These are phyloP conservation scores for Magallana angulata DNA, from an alignment of 1,140 invertebrate species.

Conservation along the genomic window DNA sequence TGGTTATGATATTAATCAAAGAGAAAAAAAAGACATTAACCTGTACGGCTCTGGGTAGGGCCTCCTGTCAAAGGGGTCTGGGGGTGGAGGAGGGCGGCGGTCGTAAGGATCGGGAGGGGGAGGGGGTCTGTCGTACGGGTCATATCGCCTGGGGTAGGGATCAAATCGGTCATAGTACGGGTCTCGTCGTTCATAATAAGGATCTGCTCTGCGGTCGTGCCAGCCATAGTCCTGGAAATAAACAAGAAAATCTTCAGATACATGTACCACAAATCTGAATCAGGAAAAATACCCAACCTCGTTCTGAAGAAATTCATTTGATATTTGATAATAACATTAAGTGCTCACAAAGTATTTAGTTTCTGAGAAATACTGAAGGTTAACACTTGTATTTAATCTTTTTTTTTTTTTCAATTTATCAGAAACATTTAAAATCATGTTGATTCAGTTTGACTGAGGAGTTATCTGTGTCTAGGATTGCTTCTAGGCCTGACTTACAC, in stretches of 20 bases:
- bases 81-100: conserved; percentile 34
- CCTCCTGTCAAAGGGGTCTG: conserved; percentile 52
- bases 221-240: not conserved
- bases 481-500: not conserved
- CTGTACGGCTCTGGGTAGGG: conserved; percentile 59
- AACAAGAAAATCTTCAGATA: no score
- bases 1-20: no score
- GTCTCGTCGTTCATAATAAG: conserved; percentile 29
- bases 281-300: no score
- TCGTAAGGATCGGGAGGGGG: conserved; percentile 48
- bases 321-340: no score
- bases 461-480: not conserved
- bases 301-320: no score
- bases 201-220: conserved; percentile 7
- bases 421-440: no score
- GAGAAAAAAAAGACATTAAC: conserved; percentile 4
- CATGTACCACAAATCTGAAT: no score
- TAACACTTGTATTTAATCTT: no score
- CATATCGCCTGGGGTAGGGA: conserved; percentile 56
- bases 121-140: conserved; percentile 53
- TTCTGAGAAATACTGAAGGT: no score
- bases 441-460: no score
- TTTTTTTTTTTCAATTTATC: no score
- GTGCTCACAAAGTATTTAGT: no score
- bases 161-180: conserved; percentile 47